A percentile compares a stretch with the other conserved stretches of the same genome.
These are phyloP conservation scores for Lithophane socia DNA, from an alignment of 2,888 invertebrate species.

Conservation along the genomic window DNA sequence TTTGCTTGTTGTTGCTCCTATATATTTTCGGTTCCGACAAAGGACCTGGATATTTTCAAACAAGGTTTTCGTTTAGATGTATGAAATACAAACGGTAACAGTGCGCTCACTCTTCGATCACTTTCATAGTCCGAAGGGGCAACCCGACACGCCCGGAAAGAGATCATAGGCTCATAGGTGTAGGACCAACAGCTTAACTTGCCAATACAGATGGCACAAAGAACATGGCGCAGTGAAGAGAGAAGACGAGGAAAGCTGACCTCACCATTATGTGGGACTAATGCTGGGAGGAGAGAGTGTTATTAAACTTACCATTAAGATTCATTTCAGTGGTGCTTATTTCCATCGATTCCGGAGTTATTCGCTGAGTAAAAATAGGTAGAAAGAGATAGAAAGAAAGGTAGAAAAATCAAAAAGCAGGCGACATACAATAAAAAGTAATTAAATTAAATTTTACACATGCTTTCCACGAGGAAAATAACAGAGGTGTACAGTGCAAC, in stretches of 20 bases:
- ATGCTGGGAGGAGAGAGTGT: conserved; percentile 8
- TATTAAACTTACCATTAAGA: conserved; percentile 16
- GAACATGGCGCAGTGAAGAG: background rate
- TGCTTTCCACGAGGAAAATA: background rate
- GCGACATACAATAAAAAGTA: background rate
- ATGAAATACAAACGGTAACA: background rate
- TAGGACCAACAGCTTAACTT: background rate
- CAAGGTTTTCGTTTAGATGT: conserved; percentile 1
- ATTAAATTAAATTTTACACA: background rate
- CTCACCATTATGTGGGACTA: background rate
- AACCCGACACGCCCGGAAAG: background rate
- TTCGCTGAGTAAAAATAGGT: background rate
- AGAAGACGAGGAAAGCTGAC: conserved; percentile 18
- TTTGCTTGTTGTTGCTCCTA: background rate
- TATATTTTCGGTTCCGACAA: background rate
- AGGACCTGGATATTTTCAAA: background rate
- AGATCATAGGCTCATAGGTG: background rate
- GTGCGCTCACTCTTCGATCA: background rate
- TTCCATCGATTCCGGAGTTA: background rate
- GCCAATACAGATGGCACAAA: background rate
- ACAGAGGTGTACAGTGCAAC: background rate
- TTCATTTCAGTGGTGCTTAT: background rate
- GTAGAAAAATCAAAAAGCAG: background rate
- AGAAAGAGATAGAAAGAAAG: background rate
- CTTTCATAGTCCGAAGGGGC: background rate